Conservation (phyloP, 2,888 invertebrate genomes). For the Sinelater perroti region DNA sequence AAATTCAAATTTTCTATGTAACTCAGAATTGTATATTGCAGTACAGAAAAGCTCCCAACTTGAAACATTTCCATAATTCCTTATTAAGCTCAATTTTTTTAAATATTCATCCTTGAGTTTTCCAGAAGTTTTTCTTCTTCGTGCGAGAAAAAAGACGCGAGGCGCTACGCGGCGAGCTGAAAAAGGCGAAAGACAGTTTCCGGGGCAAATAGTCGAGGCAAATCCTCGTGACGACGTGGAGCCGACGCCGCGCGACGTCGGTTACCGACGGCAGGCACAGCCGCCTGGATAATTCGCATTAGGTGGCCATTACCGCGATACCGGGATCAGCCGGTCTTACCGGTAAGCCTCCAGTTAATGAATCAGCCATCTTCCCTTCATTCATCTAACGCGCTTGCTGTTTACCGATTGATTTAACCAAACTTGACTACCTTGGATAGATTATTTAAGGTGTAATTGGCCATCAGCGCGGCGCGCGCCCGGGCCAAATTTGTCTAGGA, state of each 20-base stretch:
- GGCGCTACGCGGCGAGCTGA: too few species aligned
- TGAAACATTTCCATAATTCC: too few species aligned
- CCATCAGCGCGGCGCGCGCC: too few species aligned
- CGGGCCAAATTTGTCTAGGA: neutral
- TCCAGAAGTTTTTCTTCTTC: too few species aligned
- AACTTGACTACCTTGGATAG: slow-evolving; percentile 24
- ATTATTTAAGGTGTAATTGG: slow-evolving; percentile 16
- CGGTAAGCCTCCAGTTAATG: slow-evolving; percentile 57
- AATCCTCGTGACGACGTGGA: slow-evolving; percentile 18
- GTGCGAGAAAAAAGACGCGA: too few species aligned
- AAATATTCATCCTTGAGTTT: too few species aligned
- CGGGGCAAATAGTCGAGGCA: slow-evolving; percentile 15
- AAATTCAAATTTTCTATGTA: too few species aligned
- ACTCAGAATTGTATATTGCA: too few species aligned
- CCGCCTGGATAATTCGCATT: slow-evolving; percentile 56
- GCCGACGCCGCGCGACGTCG: slow-evolving; percentile 28
- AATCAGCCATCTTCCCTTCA: slow-evolving; percentile 50
- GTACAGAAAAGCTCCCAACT: too few species aligned
- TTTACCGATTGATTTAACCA: slow-evolving; percentile 35
- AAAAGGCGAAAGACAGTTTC: neutral
- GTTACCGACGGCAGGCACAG: slow-evolving; percentile 39
- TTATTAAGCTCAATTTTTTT: too few species aligned
- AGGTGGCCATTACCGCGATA: slow-evolving; percentile 58
- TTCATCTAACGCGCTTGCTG: slow-evolving; percentile 32
- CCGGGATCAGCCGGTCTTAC: slow-evolving; percentile 57